Percentiles rank a stretch among this genome's conserved stretches.
These are phyloP conservation scores for Tetragonisca angustula DNA, from an alignment of 2,888 invertebrate species.

Conservation along the genomic window DNA sequence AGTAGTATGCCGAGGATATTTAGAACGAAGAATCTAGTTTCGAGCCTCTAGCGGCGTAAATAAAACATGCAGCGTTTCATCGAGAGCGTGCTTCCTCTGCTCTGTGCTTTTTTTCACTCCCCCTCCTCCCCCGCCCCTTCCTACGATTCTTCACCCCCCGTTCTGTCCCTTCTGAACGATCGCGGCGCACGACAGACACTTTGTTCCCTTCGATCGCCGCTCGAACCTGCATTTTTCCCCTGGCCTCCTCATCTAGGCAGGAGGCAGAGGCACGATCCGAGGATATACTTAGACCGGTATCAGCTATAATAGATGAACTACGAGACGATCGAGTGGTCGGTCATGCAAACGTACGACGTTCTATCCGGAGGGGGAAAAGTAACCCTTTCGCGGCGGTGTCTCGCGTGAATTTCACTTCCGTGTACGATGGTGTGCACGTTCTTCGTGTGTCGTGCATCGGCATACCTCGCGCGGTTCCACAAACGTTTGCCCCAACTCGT, in stretches of 20 bases:
- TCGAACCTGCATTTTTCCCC: conserved; percentile 8
- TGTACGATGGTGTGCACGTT: conserved; percentile 29
- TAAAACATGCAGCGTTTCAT: conserved; percentile 30
- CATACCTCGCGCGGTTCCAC: conserved; percentile 30
- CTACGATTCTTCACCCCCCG: too few species aligned
- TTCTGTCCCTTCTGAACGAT: conserved; percentile 8
- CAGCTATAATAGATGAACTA: conserved; percentile 63
- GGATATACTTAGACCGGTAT: conserved; percentile 55
- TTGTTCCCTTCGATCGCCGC: conserved; percentile 13
- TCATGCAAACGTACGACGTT: conserved; percentile 58
- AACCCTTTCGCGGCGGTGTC: conserved; percentile 48
- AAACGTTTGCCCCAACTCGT: neutral
- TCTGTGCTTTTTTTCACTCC: neutral
- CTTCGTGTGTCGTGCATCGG: conserved; percentile 39
- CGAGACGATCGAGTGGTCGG: conserved; percentile 51
- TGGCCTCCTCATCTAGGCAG: too few species aligned
- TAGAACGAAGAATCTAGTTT: neutral
- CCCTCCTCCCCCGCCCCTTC: too few species aligned
- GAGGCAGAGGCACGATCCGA: conserved; percentile 32
- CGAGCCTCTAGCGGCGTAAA: conserved; percentile 10
- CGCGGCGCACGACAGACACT: conserved; percentile 25
- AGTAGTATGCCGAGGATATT: neutral
- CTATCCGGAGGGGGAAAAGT: conserved; percentile 28
- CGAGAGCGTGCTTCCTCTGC: neutral
- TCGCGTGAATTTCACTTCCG: conserved; percentile 67